Conservation (phyloP, 2,797 vertebrate genomes). For the Channa striata region DNA sequence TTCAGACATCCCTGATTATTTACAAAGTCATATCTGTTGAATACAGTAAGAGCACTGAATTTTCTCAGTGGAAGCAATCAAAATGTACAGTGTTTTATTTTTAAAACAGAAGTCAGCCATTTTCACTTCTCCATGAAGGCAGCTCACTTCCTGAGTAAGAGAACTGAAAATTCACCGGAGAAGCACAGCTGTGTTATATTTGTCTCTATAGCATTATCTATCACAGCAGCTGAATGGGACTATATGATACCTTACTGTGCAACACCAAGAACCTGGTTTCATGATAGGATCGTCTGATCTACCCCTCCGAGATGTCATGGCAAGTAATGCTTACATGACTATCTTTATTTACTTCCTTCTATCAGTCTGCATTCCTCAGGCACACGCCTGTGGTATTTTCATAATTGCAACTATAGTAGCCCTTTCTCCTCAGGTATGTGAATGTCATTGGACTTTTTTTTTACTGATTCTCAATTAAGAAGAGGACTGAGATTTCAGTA, state of each 20-base stretch:
- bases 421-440: constrained; percentile 58
- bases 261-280: constrained; percentile 12
- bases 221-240: constrained; percentile 27
- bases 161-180: constrained; percentile 21
- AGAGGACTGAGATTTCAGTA: constrained; percentile 41
- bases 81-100: constrained; percentile 38
- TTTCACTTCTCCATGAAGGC: constrained; percentile 79
- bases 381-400: constrained; percentile 39
- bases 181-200: constrained; percentile 45
- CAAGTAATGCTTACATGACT: constrained; percentile 73
- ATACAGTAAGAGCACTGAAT: background rate
- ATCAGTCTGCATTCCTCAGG: constrained; percentile 66
- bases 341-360: constrained; percentile 60
- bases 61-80: background rate
- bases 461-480: constrained; percentile 55
- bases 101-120: constrained; percentile 66
- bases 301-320: constrained; percentile 47
- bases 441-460: constrained; percentile 58
- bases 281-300: constrained; percentile 34
- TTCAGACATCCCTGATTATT: constrained; percentile 6
- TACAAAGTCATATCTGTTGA: constrained; percentile 16
- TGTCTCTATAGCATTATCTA: constrained; percentile 15
- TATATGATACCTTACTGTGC: constrained; percentile 8
- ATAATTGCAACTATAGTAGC: constrained; percentile 50
- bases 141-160: constrained; percentile 65